These are phyloP conservation scores for Cosmopolites sordidus DNA, from an alignment of 2,888 invertebrate genomes.

Conservation along the genomic window DNA sequence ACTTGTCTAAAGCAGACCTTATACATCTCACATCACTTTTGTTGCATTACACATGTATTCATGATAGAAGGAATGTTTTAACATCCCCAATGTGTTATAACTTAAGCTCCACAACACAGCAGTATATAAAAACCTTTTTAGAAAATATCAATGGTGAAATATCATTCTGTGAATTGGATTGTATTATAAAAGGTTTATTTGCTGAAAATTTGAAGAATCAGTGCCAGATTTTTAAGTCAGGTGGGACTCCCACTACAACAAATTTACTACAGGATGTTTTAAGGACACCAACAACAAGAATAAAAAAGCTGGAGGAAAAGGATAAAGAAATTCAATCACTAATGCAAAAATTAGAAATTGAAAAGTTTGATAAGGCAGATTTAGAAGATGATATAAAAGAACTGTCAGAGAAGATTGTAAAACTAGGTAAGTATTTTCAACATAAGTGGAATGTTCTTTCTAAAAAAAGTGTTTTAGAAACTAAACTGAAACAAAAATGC, in stretches of 20 bases:
- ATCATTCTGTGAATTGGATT: conserved; percentile 34
- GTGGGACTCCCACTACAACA: conserved; percentile 25
- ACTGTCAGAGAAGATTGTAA: conserved; percentile 53
- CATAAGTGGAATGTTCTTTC: too few species aligned
- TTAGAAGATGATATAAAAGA: conserved; percentile 57
- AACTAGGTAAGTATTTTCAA: conserved; percentile 51
- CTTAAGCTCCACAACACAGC: conserved; percentile 37
- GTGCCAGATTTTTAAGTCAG: not conserved
- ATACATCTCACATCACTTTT: conserved; percentile 39
- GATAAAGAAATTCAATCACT: conserved; percentile 52
- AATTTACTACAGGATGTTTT: conserved; percentile 43
- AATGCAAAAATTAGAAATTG: conserved; percentile 57
- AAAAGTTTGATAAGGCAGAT: conserved; percentile 60
- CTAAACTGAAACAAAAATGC: conserved; percentile 45
- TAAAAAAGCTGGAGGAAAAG: conserved; percentile 37
- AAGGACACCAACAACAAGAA: conserved; percentile 38
- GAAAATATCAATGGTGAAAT: conserved; percentile 36
- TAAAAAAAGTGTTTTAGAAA: conserved; percentile 31
- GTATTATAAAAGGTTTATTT: conserved; percentile 33
- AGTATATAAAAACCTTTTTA: conserved; percentile 40
- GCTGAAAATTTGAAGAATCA: conserved; percentile 20
- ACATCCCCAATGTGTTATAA: conserved; percentile 43
- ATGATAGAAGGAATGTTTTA: conserved; percentile 41
- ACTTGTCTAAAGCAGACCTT: conserved; percentile 33
- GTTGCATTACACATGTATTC: conserved; percentile 44